A percentile compares a stretch with the other conserved stretches of the same genome.
These are phyloP conservation scores for Herminia tarsipennalis DNA, from an alignment of 2,888 invertebrate genomes.

Conservation along the genomic window DNA sequence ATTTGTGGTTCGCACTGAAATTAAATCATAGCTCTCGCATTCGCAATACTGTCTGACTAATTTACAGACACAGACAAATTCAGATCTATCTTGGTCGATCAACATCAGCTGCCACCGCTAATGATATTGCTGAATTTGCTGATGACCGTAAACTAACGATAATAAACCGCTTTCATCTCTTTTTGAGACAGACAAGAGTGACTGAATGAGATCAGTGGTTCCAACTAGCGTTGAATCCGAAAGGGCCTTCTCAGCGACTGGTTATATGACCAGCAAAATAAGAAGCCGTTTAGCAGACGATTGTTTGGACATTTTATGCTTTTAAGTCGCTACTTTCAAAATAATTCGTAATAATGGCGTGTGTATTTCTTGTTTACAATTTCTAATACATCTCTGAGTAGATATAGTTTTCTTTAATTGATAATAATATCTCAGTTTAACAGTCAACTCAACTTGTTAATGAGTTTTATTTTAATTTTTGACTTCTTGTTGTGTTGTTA, in stretches of 20 bases:
- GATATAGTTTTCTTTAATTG: neutral
- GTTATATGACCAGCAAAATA: conserved; percentile 23
- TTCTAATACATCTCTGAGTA: neutral
- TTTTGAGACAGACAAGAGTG: conserved; percentile 13
- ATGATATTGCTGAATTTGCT: conserved; percentile 8
- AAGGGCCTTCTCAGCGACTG: conserved; percentile 27
- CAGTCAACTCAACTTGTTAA: neutral
- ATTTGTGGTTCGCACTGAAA: conserved; percentile 11
- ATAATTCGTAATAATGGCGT: neutral
- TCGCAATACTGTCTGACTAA: conserved; percentile 3
- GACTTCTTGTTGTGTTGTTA: neutral
- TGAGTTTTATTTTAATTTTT: too few relatives aligned
- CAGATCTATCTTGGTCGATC: neutral
- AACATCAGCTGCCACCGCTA: conserved; percentile 6
- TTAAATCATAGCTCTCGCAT: conserved; percentile 16
- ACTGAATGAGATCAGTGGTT: conserved; percentile 20
- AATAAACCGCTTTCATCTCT: conserved; percentile 8
- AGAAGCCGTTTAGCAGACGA: conserved; percentile 24
- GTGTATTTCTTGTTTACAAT: too few relatives aligned
- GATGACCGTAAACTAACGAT: conserved; percentile 11
- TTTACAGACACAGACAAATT: conserved; percentile 6
- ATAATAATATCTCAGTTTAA: neutral
- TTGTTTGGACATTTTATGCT: conserved; percentile 19
- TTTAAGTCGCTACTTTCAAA: conserved; percentile 28
- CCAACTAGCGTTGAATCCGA: conserved; percentile 31